Evolutionary conservation across 30 jellyfish, hydroid and myxozoan genomes (phyloP).

Genomic region (Morbakka virulenta): DNA sequence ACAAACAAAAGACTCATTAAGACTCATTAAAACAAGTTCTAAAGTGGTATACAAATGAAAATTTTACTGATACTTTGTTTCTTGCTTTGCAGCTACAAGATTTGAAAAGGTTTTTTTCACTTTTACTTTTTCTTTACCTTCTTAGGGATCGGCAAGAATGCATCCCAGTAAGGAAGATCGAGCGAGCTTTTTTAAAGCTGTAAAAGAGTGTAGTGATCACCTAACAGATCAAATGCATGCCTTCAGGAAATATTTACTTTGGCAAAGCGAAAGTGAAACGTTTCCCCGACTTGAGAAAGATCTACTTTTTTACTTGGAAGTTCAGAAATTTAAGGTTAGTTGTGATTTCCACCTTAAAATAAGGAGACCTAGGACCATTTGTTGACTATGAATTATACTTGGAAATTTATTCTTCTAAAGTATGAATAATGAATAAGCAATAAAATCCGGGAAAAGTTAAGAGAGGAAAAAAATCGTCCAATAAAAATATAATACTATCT

Average conservation of each 20-base stretch:
- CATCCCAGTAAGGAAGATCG: constrained; percentile 67
- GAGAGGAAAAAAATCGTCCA: too few species aligned
- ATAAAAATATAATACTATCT: too few species aligned
- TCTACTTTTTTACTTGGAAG: constrained; percentile 69
- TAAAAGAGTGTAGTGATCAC: constrained; percentile 44
- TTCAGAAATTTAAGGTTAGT: constrained; percentile 76
- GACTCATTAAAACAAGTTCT: too few species aligned
- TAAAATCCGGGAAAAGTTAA: too few species aligned
- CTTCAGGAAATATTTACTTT: constrained; percentile 47
- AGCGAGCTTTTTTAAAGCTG: constrained; percentile 49
- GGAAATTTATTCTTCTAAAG: too few species aligned
- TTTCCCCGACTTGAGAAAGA: constrained; percentile 76
- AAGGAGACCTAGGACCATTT: too few species aligned
- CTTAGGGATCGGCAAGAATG: constrained; percentile 50
- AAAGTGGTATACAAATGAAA: too few species aligned
- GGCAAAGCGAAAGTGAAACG: constrained; percentile 63
- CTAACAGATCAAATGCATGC: constrained; percentile 20
- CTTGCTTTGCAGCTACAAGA: neutral
- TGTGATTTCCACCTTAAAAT: too few species aligned
- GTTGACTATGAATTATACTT: too few species aligned
- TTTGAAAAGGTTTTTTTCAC: neutral
- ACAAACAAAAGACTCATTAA: too few species aligned
- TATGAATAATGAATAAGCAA: too few species aligned
- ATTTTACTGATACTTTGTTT: too few species aligned
- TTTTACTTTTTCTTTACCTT: neutral